Base-by-base conservation (phyloP, 64 coral and sea anemone species). In the Dendrophyllia cribrosa region DNA sequence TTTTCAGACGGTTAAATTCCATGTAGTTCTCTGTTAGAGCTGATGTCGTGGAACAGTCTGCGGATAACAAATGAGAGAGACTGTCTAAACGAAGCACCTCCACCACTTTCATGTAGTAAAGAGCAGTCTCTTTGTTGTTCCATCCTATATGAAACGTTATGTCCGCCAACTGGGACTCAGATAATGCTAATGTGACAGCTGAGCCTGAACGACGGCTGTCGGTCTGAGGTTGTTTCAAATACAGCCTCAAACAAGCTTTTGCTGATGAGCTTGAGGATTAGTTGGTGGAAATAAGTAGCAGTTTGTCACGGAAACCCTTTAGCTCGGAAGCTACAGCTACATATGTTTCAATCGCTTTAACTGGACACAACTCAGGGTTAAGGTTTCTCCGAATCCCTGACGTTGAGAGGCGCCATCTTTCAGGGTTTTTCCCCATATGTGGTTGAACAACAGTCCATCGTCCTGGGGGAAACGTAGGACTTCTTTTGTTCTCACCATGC, bases 261-360 rank as follows among this genome's bases (percentile, higher is more conserved):
- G 76, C 20, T 12, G 51, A 10, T 15, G 76, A 58, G 55, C 53
- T 58, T 26, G 79, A 34, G 78, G 78, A 49, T 56, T 25, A 23
- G 51, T 81, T 52, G 82, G 82, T 15, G 59, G 66, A 61, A 88
- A 88, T 26, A 88, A 70, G 86, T 56, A 88, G 7, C 86, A 69
- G 43, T 73, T 51, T 9, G 86, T 72, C 11, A 88, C 43, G 66
- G 70, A 67, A 88, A 88, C 16, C 62, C 43, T 34, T 17, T 64
- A 85, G 34, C 19, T 19, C 46, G 12, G 46, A 14, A 46, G 23
- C 58, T 46, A 67, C 59, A 0, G 58, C 24, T 34, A 85, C 59
- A 67, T 85, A 68, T 48, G 56, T 85, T 10, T 85, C 78, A 59
- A 81, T 52, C 13, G 78, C 78, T 34, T 24, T 81, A 43, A 56